Conservation (phyloP, 2,888 invertebrate species). For the Priocnemis perturbator region DNA sequence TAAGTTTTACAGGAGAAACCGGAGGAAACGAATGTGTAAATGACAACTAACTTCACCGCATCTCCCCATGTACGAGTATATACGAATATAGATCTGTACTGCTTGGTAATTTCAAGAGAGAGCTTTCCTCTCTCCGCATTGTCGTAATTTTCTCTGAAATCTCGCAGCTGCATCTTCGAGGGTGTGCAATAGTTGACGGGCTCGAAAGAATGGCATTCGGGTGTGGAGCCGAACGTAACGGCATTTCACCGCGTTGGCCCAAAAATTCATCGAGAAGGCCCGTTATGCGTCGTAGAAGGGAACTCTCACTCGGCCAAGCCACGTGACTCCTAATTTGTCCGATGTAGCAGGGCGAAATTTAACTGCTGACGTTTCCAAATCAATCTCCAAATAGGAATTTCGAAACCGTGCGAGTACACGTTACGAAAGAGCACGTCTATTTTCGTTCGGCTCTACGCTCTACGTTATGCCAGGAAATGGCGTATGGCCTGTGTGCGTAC, state of each 20-base stretch:
- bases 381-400: slow-evolving; percentile 31
- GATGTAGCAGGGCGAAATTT: slow-evolving; percentile 35
- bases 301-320: slow-evolving; percentile 32
- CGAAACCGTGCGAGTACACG: slow-evolving; percentile 20
- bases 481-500: background rate
- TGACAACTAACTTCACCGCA: too few relatives aligned
- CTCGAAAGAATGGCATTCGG: slow-evolving; percentile 34
- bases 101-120: too few relatives aligned
- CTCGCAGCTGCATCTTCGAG: too few relatives aligned
- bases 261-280: slow-evolving; percentile 37
- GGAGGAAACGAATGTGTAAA: too few relatives aligned
- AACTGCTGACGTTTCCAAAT: slow-evolving; percentile 23
- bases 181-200: background rate
- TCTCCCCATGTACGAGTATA: too few relatives aligned
- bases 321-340: slow-evolving; percentile 35
- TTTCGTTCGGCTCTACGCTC: slow-evolving; percentile 5
- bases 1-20: too few relatives aligned
- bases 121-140: too few relatives aligned
- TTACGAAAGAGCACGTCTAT: slow-evolving; percentile 5
- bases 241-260: slow-evolving; percentile 34
- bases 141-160: too few relatives aligned
- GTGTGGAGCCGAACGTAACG: slow-evolving; percentile 39
- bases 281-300: slow-evolving; percentile 40
- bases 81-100: too few relatives aligned
- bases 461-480: background rate